These are phyloP conservation scores for Dicyrtomina minuta DNA, from an alignment of 2,888 invertebrate species.

Conservation along the genomic window DNA sequence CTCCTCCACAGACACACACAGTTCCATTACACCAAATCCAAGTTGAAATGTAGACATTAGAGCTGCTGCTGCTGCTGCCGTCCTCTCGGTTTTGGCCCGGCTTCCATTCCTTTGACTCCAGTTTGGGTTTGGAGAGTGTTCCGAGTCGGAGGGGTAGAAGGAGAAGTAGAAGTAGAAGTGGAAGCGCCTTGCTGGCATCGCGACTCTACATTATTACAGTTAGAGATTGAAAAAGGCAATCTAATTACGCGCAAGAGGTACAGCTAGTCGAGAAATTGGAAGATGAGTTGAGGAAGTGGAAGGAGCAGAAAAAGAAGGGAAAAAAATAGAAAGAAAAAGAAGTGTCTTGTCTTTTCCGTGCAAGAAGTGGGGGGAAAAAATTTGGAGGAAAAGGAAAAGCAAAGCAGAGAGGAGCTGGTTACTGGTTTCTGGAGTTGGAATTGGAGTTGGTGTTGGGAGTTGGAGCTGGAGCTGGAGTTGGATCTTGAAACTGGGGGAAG, in stretches of 20 bases:
- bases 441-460: no score
- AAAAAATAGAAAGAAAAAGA: no score
- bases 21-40: not conserved
- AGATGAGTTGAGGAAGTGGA: conserved; percentile 22
- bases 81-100: not conserved
- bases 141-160: not conserved
- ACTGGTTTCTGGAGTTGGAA: no score
- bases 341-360: not conserved
- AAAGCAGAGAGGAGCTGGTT: no score
- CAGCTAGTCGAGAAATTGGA: conserved; percentile 21
- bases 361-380: not conserved
- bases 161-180: not conserved
- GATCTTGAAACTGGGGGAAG: not conserved
- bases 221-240: conserved; percentile 38
- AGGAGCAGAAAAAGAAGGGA: not conserved
- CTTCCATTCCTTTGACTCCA: no score
- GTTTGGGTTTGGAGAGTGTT: not conserved
- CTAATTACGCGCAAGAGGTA: conserved; percentile 31
- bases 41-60: conserved; percentile 3
- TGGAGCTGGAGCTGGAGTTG: not conserved
- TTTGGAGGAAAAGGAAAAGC: not conserved
- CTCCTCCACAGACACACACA: no score
- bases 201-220: conserved; percentile 34
- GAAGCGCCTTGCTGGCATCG: conserved; percentile 31
- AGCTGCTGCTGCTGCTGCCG: not conserved